Evolutionary conservation across 2,797 vertebrate species (phyloP), one percentile per base, ranked within the genome.

Genomic region (Galaxias olidus): DNA sequence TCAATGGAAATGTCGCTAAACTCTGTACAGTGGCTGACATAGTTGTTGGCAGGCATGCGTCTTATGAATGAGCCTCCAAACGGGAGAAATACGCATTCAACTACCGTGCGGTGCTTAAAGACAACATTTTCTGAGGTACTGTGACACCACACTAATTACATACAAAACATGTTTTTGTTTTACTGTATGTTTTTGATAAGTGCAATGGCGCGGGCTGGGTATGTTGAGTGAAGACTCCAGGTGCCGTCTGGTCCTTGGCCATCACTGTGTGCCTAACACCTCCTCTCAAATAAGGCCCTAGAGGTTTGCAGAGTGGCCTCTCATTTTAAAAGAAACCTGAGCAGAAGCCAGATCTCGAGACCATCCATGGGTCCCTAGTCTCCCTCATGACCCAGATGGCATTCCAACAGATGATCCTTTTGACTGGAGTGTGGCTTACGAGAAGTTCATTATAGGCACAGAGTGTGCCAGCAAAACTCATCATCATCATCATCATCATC

Each of bases 371-470:
- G 55, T 49, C 55, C 69, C 75, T 47, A 52, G 30, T 30, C 30
- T 30, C 30, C 30, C 30, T n/a, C n/a, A 65, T 56, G 56, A 64
- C 66, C 66, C 60, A 61, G 74, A 62, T 64, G 54, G 41, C 49
- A 49, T 70, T 66, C 63, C 12, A 65, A 18, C 81, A 85, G 70
- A 79, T 79, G 80, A 81, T 68, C 8, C 67, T 47, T 60, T 56
- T 52, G 70, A 75, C 62, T 69, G 64, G 71, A 71, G 66, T 50
- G 65, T 18, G 59, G 59, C 54, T 75, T 77, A 68, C 78, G 68
- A 58, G 61, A 59, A 74, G 73, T 56, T 65, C 72, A 82, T 82
- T 79, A 85, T 57, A 72, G 70, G 83, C 73, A 76, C 82, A 70
- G 66, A 82, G 60, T 52, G 9, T 53, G 62, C 64, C 65, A 41